Evolutionary conservation across 2,113 vertebrate genomes (phyloP).

Genomic region (Erythrocercus mccallii): DNA sequence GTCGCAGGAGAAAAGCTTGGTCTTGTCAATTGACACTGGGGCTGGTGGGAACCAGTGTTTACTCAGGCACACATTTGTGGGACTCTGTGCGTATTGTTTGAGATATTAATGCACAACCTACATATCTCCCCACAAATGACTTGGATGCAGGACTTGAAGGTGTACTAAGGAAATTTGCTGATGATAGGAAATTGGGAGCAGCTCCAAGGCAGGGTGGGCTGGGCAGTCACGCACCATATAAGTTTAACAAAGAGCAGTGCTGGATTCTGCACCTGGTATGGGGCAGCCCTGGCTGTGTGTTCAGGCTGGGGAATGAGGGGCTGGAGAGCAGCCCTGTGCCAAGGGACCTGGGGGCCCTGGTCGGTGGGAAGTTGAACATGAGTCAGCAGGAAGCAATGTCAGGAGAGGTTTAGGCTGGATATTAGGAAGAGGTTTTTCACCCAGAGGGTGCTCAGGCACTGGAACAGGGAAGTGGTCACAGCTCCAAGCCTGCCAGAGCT

Average conservation of each 20-base stretch:
- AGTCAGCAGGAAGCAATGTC: neutral
- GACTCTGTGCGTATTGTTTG: neutral
- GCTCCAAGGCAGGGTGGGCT: neutral
- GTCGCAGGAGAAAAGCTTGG: neutral
- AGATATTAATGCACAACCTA: neutral
- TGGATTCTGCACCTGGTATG: neutral
- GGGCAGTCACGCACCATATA: neutral
- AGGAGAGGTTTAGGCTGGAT: neutral
- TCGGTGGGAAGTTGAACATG: fast-evolving
- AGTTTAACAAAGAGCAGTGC: neutral
- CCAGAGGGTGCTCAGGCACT: neutral
- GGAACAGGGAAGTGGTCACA: neutral
- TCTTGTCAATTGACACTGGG: neutral
- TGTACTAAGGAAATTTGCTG: neutral
- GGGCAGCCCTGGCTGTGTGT: neutral
- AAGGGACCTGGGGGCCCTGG: neutral
- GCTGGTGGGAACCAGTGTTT: neutral
- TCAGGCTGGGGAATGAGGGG: neutral
- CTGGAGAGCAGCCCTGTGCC: neutral
- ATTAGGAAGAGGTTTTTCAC: neutral
- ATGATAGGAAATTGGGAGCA: neutral
- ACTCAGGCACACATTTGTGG: neutral
- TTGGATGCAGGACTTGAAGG: neutral
- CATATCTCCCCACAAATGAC: neutral
- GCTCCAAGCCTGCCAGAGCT: neutral